A percentile compares a stretch with the other conserved stretches of the same genome.
phyloP scores from a whole-genome alignment of 30 jellyfish, hydroid and myxozoan species.

The Cassiopea andromeda region DNA sequence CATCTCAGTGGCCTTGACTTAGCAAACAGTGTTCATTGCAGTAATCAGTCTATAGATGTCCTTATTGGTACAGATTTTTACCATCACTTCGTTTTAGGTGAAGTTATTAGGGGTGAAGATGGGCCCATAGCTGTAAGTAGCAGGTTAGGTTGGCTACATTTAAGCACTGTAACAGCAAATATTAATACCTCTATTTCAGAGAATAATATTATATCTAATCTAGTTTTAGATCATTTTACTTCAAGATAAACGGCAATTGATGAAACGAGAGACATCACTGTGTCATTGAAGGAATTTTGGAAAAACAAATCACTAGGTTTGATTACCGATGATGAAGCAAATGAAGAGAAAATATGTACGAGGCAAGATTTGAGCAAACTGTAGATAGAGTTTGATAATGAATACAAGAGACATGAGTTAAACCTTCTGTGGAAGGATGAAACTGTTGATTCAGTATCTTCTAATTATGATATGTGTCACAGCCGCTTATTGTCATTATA shows the following conservation, averaged over 20 bases:
- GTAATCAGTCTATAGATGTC: slow-evolving; percentile 21
- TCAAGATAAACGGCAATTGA: neutral
- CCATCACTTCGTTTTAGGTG: slow-evolving; percentile 17
- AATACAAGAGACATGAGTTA: slow-evolving; percentile 4
- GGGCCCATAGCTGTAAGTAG: slow-evolving; percentile 47
- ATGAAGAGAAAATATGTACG: neutral
- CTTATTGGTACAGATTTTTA: slow-evolving; percentile 8
- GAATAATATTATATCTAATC: neutral
- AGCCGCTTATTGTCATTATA: neutral
- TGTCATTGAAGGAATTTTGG: slow-evolving; percentile 21
- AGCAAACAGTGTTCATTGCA: slow-evolving; percentile 20
- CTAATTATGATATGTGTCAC: slow-evolving; percentile 2
- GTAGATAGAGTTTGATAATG: slow-evolving; percentile 14
- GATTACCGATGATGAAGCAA: slow-evolving; percentile 3
- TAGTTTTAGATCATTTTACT: slow-evolving; percentile 16
- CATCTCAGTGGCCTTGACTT: neutral
- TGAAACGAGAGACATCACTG: slow-evolving; percentile 16
- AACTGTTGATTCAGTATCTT: neutral
- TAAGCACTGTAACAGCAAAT: neutral
- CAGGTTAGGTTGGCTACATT: slow-evolving; percentile 44
- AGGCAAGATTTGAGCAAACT: neutral
- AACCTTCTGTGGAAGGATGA: slow-evolving; percentile 26
- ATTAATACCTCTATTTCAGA: slow-evolving; percentile 2
- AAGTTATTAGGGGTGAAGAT: slow-evolving; percentile 28
- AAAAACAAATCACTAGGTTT: slow-evolving; percentile 14